These are phyloP conservation scores for Balearica regulorum DNA, from an alignment of 2,797 vertebrate species.

Conservation along the genomic window DNA sequence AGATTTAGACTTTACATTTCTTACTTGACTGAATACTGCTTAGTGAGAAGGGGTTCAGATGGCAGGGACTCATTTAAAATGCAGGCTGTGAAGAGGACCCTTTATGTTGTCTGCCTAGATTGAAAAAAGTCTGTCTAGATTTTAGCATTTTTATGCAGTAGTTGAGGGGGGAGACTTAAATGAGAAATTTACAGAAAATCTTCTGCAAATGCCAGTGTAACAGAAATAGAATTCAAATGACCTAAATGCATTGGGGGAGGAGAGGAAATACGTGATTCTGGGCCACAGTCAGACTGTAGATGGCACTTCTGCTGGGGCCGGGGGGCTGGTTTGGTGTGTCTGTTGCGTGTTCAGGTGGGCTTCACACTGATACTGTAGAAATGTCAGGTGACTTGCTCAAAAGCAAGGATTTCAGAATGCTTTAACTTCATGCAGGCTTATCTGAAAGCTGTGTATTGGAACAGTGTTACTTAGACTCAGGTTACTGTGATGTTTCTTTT, in stretches of 20 bases:
- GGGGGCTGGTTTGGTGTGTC: not conserved
- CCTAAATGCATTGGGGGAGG: not conserved
- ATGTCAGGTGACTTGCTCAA: not conserved
- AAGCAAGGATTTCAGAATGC: not conserved
- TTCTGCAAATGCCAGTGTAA: not conserved
- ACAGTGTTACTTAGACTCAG: not conserved
- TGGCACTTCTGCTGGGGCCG: not conserved
- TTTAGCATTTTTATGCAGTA: not conserved
- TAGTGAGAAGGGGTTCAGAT: not conserved
- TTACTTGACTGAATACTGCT: not conserved
- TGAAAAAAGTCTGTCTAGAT: not conserved
- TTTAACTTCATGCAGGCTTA: not conserved
- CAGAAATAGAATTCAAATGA: not conserved
- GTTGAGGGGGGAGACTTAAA: not conserved
- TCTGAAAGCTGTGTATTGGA: not conserved
- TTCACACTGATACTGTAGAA: not conserved
- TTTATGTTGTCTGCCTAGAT: not conserved
- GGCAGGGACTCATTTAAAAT: not conserved
- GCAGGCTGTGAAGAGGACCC: not conserved
- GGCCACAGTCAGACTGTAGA: not conserved
- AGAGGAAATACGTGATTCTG: not conserved
- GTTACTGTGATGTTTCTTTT: not conserved
- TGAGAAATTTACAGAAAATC: not conserved
- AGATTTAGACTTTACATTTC: not conserved
- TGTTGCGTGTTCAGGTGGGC: not conserved